These are phyloP conservation scores for Zophobas atratus DNA, from an alignment of 1,140 invertebrate genomes.

Conservation along the genomic window DNA sequence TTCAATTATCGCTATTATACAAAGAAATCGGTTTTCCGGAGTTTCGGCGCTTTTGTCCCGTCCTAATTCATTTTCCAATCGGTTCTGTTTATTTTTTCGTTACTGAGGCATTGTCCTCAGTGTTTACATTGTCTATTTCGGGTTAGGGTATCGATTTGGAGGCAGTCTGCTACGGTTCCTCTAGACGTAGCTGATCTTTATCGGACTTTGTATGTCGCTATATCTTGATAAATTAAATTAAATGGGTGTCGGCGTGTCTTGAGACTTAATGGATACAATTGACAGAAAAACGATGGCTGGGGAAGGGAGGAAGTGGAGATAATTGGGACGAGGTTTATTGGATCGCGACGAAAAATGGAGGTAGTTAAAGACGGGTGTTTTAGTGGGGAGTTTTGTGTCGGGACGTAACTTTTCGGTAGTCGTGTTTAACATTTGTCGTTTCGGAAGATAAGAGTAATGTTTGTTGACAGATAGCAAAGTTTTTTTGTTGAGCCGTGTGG, in stretches of 20 bases:
- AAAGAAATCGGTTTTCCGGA: slow-evolving; percentile 12
- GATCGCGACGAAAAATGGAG: background rate
- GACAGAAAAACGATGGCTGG: background rate
- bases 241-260: slow-evolving; percentile 22
- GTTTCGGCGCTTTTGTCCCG: background rate
- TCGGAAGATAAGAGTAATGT: too few species aligned
- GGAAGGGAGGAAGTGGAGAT: background rate
- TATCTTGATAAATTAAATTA: slow-evolving; percentile 35
- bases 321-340: background rate
- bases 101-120: slow-evolving; percentile 27
- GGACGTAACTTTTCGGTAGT: too few species aligned
- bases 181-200: slow-evolving; percentile 29
- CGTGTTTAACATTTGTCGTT: too few species aligned
- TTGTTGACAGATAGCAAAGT: too few species aligned
- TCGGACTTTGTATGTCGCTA: slow-evolving; percentile 21
- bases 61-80: slow-evolving; percentile 18
- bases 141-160: slow-evolving; percentile 28
- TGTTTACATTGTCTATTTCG: slow-evolving; percentile 40
- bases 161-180: background rate
- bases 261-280: background rate
- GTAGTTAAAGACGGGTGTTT: too few species aligned
- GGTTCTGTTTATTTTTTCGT: slow-evolving; percentile 27
- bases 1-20: slow-evolving; percentile 20
- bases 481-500: too few species aligned
- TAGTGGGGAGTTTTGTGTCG: too few species aligned